phyloP scores from a whole-genome alignment of 2,888 invertebrate species.

The Sarcophaga carnaria region DNA sequence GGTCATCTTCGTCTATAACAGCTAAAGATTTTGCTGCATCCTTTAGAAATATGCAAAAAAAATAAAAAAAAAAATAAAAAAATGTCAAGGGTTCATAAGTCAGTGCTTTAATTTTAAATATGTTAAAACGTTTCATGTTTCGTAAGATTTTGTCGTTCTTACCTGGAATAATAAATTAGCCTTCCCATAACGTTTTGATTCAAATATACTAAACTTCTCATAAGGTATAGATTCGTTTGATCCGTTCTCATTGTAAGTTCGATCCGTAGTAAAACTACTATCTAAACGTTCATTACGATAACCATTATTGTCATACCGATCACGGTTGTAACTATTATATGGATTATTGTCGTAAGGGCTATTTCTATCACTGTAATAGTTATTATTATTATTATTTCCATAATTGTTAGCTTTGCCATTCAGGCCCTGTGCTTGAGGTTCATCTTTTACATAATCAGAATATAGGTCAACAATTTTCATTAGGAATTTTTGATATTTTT shows the following conservation, averaged over 20 bases:
- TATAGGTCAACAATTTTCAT: slow-evolving; percentile 85
- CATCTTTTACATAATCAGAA: slow-evolving; percentile 74
- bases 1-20: slow-evolving; percentile 87
- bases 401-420: slow-evolving; percentile 56
- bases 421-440: slow-evolving; percentile 69
- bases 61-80: background rate
- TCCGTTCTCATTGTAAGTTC: slow-evolving; percentile 72
- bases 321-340: slow-evolving; percentile 69
- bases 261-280: slow-evolving; percentile 77
- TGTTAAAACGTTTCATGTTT: background rate
- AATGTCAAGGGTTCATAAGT: background rate
- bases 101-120: slow-evolving; percentile 3
- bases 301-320: slow-evolving; percentile 69
- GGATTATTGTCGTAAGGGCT: slow-evolving; percentile 70
- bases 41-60: slow-evolving; percentile 81
- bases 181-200: slow-evolving; percentile 87
- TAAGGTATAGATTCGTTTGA: slow-evolving; percentile 75
- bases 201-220: slow-evolving; percentile 89
- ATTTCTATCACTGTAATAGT: slow-evolving; percentile 71
- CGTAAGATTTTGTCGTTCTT: background rate
- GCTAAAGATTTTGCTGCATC: slow-evolving; percentile 88
- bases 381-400: slow-evolving; percentile 72
- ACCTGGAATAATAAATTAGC: slow-evolving; percentile 92
- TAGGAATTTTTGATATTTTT: slow-evolving; percentile 86
- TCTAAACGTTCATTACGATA: slow-evolving; percentile 77